Conservation (phyloP, 2,113 vertebrate genomes). For the Brachypodius melanocephalos region DNA sequence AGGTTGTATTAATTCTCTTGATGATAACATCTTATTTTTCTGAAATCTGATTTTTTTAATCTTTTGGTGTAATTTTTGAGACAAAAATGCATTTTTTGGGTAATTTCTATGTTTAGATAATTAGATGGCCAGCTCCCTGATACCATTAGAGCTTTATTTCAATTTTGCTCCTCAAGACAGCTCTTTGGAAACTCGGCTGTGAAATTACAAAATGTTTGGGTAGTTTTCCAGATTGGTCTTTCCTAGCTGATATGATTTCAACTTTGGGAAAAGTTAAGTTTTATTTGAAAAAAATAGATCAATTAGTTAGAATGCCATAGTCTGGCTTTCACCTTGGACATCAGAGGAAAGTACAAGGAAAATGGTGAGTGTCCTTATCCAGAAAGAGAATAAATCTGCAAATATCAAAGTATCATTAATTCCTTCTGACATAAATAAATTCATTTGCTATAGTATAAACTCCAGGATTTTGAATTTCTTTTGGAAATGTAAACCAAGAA, state of each 20-base stretch:
- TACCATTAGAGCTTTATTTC: background rate
- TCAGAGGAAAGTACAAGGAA: background rate
- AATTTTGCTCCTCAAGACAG: background rate
- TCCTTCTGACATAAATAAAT: background rate
- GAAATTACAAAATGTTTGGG: background rate
- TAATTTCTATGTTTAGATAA: background rate
- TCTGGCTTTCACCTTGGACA: background rate
- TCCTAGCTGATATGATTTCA: background rate
- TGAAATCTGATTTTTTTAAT: background rate
- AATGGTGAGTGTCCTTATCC: background rate
- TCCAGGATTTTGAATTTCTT: background rate
- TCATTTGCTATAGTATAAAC: background rate
- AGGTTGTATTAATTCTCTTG: background rate
- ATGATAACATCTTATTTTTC: background rate
- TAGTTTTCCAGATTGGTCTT: background rate
- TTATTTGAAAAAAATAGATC: background rate
- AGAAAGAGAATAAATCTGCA: background rate
- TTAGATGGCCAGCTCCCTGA: background rate
- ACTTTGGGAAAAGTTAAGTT: background rate
- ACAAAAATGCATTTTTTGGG: background rate
- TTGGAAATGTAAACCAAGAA: background rate
- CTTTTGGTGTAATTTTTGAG: background rate
- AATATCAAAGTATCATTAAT: background rate
- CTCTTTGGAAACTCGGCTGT: background rate
- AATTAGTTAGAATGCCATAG: background rate